Percentiles rank a stretch among this genome's conserved stretches.
Conservation (phyloP, 2,888 invertebrate genomes). For the Tortricodes alternella region DNA sequence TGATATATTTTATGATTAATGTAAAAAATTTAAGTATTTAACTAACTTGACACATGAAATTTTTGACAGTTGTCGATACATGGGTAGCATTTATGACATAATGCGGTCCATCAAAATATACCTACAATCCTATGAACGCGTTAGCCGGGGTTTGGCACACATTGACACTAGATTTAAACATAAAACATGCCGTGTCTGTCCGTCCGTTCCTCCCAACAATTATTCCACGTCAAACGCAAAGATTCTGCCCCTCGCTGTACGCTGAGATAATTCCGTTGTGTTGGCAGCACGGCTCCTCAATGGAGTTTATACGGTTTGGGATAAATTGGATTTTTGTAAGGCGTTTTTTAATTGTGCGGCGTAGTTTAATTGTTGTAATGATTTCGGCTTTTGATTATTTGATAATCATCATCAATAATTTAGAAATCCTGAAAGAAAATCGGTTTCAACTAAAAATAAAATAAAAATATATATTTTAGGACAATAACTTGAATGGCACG, state of each 20-base stretch:
- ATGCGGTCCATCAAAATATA: no score
- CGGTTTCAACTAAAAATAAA: no score
- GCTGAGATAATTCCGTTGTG: slow-evolving; percentile 22
- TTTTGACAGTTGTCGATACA: no score
- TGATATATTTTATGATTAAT: no score
- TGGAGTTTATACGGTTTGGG: slow-evolving; percentile 6
- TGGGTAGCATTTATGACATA: no score
- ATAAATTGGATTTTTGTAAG: slow-evolving; percentile 12
- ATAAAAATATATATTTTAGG: no score
- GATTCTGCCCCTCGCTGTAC: slow-evolving; percentile 42
- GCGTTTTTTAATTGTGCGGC: neutral
- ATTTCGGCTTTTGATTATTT: neutral
- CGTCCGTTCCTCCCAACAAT: slow-evolving; percentile 52
- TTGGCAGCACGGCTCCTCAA: slow-evolving; percentile 8
- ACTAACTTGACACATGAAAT: no score
- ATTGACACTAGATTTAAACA: slow-evolving; percentile 6
- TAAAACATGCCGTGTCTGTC: slow-evolving; percentile 39
- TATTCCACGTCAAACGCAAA: slow-evolving; percentile 73
- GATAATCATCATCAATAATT: neutral
- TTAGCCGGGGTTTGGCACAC: neutral
- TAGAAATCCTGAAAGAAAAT: neutral
- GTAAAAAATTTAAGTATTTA: no score
- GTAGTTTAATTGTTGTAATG: neutral
- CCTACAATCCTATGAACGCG: no score
- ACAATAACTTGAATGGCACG: no score